Base-by-base conservation (phyloP, 2,797 vertebrate genomes). In the Paratrypauchen microcephalus region DNA sequence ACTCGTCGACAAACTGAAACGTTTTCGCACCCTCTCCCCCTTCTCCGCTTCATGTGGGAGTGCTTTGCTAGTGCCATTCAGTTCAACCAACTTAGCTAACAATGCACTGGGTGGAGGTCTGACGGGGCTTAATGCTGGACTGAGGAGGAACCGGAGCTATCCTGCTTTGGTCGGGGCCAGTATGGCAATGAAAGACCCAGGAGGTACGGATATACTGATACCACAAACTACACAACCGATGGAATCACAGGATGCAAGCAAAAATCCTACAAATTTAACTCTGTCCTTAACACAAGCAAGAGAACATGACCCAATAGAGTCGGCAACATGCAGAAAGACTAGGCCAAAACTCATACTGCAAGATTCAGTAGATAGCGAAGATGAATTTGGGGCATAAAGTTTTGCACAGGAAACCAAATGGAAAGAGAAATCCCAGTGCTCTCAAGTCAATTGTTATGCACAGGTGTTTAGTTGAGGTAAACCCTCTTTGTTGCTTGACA, bases 131-230 rank as follows among this genome's bases (percentile, higher is more conserved):
- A 96, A 92, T 59, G 87, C 92, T 2, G 96, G 97, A 71, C 95
- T 99, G 76, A 94, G 97, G 21, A 92, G 97, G 86, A 99, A 99
- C 54, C 93, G 95, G 41, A 99, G 97, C 90, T 98, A 97, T 77
- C 97, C 97, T 13, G 95, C 95, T 65, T 95, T 98, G 96, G 96
- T 99, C 72, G 97, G 97, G 39, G 97, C 97, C 81, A 98, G 97
- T 81, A 97, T 99, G 97, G 96, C 96, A 54, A 98, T 98, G 97
- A 98, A 97, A 80, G 96, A 95, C 71, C 95, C 96, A 0, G 92
- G 91, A 0, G 90, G 88, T 66, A 92, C 95, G 1, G 95, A 96
- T 72, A 94, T 97, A 73, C 89, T 96, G 47, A 94, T 96, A 87
- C 81, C 88, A 19, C 89, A 88, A 18, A 73, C 81, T 48, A 77